Evolutionary conservation across 2,888 invertebrate genomes (phyloP).

Genomic region (Drosophila dives): DNA sequence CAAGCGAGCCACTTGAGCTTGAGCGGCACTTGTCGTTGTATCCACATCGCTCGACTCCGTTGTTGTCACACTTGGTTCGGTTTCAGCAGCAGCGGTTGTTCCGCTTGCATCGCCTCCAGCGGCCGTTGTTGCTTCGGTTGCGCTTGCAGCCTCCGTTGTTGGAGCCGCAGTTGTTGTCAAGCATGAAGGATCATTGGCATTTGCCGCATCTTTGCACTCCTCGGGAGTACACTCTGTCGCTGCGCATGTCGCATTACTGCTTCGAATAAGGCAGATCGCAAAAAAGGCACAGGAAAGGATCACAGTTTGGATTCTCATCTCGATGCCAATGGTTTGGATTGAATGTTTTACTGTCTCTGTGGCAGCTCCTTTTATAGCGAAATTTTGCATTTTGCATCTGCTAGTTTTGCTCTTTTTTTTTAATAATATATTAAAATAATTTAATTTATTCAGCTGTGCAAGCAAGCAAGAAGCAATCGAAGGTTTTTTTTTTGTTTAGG

Average conservation of each 20-base stretch:
- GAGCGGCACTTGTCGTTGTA: slow-evolving; percentile 1
- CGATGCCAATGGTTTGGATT: neutral
- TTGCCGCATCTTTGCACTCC: too few species aligned
- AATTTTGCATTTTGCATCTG: neutral
- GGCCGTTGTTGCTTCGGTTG: too few species aligned
- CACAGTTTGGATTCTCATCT: slow-evolving; percentile 31
- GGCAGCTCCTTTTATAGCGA: slow-evolving; percentile 17
- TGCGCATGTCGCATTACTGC: slow-evolving; percentile 10
- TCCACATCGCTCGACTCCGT: neutral
- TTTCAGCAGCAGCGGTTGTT: neutral
- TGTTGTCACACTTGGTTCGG: neutral
- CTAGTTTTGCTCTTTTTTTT: neutral
- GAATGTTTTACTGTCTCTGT: slow-evolving; percentile 1
- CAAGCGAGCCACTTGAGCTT: neutral
- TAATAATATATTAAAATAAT: neutral
- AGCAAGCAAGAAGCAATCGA: neutral
- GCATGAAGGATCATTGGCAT: too few species aligned
- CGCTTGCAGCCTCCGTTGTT: too few species aligned
- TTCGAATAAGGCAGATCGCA: slow-evolving; percentile 14
- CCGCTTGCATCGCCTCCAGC: too few species aligned
- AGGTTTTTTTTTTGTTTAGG: too few species aligned
- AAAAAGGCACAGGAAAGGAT: slow-evolving; percentile 24
- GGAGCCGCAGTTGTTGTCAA: too few species aligned
- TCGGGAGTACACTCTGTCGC: neutral
- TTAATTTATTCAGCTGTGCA: neutral